Evolutionary conservation across 2,113 vertebrate species (phyloP).

Genomic region (Mesitornis unicolor): DNA sequence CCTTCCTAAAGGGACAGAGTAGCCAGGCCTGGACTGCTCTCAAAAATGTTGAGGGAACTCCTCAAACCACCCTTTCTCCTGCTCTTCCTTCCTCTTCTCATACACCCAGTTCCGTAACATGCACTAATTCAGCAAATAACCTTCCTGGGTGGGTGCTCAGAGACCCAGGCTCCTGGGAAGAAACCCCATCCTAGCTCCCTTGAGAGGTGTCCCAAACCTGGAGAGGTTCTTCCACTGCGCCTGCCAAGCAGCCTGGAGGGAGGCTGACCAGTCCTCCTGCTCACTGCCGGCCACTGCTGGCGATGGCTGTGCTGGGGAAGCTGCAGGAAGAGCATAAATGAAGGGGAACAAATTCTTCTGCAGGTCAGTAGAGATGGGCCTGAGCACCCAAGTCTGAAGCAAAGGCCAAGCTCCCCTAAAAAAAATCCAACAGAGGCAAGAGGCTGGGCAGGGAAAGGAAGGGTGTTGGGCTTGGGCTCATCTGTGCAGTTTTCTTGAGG

Average conservation of each 20-base stretch:
- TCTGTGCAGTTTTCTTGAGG: not conserved
- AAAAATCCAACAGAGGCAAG: fast-evolving
- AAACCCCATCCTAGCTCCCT: not conserved
- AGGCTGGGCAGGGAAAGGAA: not conserved
- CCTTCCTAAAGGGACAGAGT: not conserved
- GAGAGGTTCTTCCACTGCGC: conserved; percentile 1
- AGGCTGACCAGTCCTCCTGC: not conserved
- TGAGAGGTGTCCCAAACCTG: conserved; percentile 19
- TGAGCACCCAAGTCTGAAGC: not conserved
- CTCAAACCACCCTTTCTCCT: not conserved
- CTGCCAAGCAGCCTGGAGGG: not conserved
- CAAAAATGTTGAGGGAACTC: conserved; percentile 1
- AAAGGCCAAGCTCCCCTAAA: not conserved
- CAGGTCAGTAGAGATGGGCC: not conserved
- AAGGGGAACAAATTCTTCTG: not conserved
- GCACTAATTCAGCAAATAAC: not conserved
- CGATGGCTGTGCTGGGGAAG: not conserved
- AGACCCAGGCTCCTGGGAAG: not conserved
- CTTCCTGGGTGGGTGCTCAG: not conserved
- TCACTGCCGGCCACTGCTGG: not conserved
- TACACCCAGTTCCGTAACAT: not conserved
- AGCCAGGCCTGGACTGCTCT: not conserved
- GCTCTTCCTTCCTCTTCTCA: not conserved
- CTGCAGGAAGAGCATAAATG: not conserved
- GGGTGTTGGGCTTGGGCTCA: not conserved